These are phyloP conservation scores for Bembecia ichneumoniformis DNA, from an alignment of 2,888 invertebrate genomes.

Conservation along the genomic window DNA sequence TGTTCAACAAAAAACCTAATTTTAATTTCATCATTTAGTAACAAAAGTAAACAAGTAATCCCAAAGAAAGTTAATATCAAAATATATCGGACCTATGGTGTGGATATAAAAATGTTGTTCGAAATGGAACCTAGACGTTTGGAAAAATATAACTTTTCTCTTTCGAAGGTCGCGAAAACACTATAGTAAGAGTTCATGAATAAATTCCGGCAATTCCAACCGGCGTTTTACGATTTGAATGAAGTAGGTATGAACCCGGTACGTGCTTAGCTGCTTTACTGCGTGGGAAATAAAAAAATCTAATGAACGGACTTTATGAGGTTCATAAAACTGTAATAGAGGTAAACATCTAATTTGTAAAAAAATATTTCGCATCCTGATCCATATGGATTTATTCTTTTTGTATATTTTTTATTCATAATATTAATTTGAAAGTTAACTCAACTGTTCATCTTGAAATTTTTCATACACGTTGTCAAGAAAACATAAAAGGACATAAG, in stretches of 20 bases:
- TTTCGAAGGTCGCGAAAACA: slow-evolving; percentile 19
- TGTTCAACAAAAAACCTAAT: too few relatives aligned
- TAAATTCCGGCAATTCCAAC: slow-evolving; percentile 45
- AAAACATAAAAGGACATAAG: too few relatives aligned
- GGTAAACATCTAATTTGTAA: slow-evolving; percentile 8
- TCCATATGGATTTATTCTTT: background rate
- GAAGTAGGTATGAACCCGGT: slow-evolving; percentile 47
- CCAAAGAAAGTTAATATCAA: too few relatives aligned
- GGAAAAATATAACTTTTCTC: slow-evolving; percentile 6
- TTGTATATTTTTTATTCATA: background rate
- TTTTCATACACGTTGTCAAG: too few relatives aligned
- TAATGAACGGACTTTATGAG: slow-evolving; percentile 47
- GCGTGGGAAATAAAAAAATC: slow-evolving; percentile 47
- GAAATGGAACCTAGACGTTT: too few relatives aligned
- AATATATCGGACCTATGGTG: too few relatives aligned
- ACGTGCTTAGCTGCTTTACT: slow-evolving; percentile 46
- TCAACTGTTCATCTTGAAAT: too few relatives aligned
- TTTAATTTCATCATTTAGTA: too few relatives aligned
- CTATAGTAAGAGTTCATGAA: slow-evolving; percentile 28
- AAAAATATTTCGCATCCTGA: background rate
- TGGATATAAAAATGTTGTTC: too few relatives aligned
- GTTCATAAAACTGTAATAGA: slow-evolving; percentile 44
- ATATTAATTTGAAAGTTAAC: background rate
- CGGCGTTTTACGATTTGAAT: slow-evolving; percentile 44
- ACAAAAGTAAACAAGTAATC: too few relatives aligned